phyloP scores from a whole-genome alignment of 2,797 vertebrate species.

The Pseudocheirus occidentalis region DNA sequence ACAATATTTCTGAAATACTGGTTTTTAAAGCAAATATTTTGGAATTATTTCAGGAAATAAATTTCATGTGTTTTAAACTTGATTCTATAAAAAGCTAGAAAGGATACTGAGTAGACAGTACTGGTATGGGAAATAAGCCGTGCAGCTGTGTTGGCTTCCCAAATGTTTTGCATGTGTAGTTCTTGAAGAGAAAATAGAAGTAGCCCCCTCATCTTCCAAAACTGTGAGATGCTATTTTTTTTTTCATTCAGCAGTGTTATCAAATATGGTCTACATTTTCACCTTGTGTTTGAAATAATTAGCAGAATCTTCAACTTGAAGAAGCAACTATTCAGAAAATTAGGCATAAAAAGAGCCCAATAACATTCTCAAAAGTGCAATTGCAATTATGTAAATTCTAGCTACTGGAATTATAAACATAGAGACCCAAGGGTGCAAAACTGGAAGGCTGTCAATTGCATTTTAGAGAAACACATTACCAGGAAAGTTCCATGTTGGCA shows the following conservation, averaged over 20 bases:
- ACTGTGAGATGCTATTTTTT: constrained; percentile 74
- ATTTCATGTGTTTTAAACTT: constrained; percentile 81
- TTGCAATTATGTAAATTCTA: constrained; percentile 81
- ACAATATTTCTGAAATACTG: constrained; percentile 63
- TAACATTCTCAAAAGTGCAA: constrained; percentile 81
- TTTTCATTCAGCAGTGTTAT: constrained; percentile 67
- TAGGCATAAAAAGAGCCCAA: constrained; percentile 67
- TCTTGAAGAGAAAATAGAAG: constrained; percentile 78
- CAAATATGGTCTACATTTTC: constrained; percentile 73
- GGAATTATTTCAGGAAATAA: constrained; percentile 81
- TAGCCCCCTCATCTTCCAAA: constrained; percentile 68
- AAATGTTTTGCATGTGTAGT: constrained; percentile 82
- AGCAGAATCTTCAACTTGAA: constrained; percentile 69
- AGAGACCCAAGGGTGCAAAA: constrained; percentile 52
- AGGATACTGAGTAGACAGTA: constrained; percentile 80
- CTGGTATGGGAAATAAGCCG: constrained; percentile 75
- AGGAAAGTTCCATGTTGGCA: constrained; percentile 65
- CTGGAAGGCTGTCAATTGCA: constrained; percentile 72
- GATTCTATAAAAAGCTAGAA: constrained; percentile 85
- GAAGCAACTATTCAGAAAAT: constrained; percentile 81
- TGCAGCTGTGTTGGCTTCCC: constrained; percentile 85
- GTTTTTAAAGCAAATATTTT: constrained; percentile 82
- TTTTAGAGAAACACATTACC: constrained; percentile 62
- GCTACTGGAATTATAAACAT: constrained; percentile 82
- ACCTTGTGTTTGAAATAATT: constrained; percentile 80